Evolutionary conservation across 1,140 invertebrate species (phyloP).

Genomic region (Cryptotermes secundus): DNA sequence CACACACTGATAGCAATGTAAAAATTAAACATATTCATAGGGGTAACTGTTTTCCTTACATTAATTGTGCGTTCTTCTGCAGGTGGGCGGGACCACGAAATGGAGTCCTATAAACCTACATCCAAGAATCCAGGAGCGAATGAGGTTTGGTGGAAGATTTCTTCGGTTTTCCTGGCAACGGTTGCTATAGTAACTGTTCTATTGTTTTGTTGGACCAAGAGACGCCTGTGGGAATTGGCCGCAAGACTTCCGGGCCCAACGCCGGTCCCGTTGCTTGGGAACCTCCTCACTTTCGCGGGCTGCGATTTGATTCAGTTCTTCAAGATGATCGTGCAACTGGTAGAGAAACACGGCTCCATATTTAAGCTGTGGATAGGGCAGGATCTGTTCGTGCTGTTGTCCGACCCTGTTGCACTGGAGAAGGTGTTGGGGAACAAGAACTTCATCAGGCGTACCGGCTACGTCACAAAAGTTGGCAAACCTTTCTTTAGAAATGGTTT

Average conservation of each 20-base stretch:
- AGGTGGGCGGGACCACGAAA: background rate
- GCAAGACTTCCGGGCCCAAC: background rate
- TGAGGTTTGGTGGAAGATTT: background rate
- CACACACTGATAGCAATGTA: no score
- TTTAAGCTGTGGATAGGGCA: background rate
- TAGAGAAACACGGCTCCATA: background rate
- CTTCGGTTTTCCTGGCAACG: background rate
- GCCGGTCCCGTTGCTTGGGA: background rate
- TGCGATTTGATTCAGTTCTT: background rate
- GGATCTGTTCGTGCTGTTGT: background rate
- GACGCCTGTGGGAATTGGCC: background rate
- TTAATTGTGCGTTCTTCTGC: no score
- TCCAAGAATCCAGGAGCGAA: background rate
- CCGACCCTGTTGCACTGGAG: background rate
- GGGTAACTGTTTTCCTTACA: no score
- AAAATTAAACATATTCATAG: no score
- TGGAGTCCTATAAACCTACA: background rate
- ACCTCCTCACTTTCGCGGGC: background rate
- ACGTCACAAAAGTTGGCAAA: background rate
- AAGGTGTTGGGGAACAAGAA: background rate
- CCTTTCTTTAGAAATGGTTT: conserved; percentile 17
- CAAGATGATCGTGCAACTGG: background rate
- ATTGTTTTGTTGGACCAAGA: background rate
- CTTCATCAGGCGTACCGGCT: background rate
- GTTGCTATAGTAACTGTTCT: background rate